Evolutionary conservation across 2,888 invertebrate genomes (phyloP).

Genomic region (Dolichomitus sp.): DNA sequence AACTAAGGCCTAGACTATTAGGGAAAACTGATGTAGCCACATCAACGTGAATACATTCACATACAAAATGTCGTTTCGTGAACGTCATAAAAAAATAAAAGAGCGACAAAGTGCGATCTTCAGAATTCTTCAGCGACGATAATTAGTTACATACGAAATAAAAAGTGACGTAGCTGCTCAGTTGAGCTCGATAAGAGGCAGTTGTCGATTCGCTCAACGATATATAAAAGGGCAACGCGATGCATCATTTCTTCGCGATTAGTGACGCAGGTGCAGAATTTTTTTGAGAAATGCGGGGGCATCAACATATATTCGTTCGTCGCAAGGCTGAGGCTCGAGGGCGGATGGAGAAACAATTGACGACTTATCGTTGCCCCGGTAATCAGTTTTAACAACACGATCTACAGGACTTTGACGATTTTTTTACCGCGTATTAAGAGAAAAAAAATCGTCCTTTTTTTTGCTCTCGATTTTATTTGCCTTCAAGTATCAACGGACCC

Average conservation of each 20-base stretch:
- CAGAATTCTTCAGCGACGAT: background rate
- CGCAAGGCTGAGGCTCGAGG: too few species aligned
- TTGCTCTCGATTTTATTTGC: background rate
- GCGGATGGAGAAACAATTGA: conserved; percentile 3
- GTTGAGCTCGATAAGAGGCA: background rate
- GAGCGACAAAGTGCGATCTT: conserved; percentile 29
- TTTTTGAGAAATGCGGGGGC: background rate
- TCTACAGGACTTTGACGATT: background rate
- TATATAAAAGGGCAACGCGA: background rate
- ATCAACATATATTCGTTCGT: background rate
- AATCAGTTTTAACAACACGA: background rate
- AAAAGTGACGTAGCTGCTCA: conserved; percentile 4
- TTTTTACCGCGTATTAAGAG: background rate
- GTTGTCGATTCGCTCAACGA: background rate
- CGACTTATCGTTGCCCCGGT: conserved; percentile 3
- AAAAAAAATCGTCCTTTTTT: background rate
- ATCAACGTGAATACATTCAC: background rate
- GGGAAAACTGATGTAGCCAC: too few species aligned
- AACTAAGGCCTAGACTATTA: too few species aligned
- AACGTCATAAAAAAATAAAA: conserved; percentile 5
- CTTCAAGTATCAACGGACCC: background rate
- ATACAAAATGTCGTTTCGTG: background rate
- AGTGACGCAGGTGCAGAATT: too few species aligned
- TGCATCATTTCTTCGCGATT: background rate
- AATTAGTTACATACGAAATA: background rate